Evolutionary conservation across 1,140 invertebrate species (phyloP).

Genomic region (Aphelenchoides besseyi): DNA sequence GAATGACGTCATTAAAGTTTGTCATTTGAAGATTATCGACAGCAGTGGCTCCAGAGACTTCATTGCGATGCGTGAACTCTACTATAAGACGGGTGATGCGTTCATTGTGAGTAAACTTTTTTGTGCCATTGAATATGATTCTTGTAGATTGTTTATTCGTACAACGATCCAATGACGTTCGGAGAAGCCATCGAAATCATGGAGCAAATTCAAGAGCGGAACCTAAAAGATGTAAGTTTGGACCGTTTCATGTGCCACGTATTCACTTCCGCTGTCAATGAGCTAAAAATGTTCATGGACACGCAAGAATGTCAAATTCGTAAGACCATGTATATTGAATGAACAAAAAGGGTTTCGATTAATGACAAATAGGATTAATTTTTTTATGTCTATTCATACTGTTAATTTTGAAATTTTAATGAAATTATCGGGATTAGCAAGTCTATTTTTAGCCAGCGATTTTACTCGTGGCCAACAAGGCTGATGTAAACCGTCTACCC

Average conservation of each 20-base stretch:
- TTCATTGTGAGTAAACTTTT: slow-evolving; percentile 54
- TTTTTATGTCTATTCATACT: no score
- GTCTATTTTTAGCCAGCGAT: slow-evolving; percentile 44
- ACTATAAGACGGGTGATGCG: slow-evolving; percentile 52
- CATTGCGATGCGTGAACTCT: slow-evolving; percentile 58
- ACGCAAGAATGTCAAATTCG: neutral
- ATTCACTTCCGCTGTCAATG: slow-evolving; percentile 9
- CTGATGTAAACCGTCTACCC: slow-evolving; percentile 28
- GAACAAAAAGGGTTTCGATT: neutral
- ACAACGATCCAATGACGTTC: slow-evolving; percentile 47
- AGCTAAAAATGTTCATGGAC: slow-evolving; percentile 10
- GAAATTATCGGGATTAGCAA: no score
- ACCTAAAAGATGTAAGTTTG: slow-evolving; percentile 48
- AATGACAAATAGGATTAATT: no score
- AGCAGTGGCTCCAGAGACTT: slow-evolving; percentile 56
- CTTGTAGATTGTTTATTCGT: slow-evolving; percentile 56
- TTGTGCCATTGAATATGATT: neutral
- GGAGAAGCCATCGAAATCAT: slow-evolving; percentile 53
- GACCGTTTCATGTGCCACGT: no score
- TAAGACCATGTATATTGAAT: neutral
- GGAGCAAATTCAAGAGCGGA: slow-evolving; percentile 48
- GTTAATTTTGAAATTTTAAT: neutral
- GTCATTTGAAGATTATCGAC: slow-evolving; percentile 49
- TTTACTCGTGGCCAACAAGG: slow-evolving; percentile 53
- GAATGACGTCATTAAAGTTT: slow-evolving; percentile 5